Evolutionary conservation across 2,888 invertebrate species (phyloP).

Genomic region (Thelaira solivaga): DNA sequence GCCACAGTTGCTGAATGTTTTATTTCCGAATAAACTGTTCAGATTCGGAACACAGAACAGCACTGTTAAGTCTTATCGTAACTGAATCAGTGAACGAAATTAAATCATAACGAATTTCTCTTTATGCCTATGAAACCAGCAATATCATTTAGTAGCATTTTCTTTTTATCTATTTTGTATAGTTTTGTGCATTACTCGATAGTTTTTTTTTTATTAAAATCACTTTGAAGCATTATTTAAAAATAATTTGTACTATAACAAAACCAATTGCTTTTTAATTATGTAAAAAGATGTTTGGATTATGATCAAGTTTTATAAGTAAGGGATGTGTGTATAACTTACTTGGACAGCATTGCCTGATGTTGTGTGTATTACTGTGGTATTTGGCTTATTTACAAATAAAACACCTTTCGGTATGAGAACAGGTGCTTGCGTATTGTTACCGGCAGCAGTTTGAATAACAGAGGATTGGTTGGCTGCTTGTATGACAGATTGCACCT

Average conservation of each 20-base stretch:
- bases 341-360: constrained; percentile 85
- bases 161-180: no score
- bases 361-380: constrained; percentile 93
- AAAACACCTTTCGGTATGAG: constrained; percentile 93
- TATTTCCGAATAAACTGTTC: no score
- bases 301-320: not conserved
- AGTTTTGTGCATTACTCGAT: no score
- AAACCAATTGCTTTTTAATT: constrained; percentile 16
- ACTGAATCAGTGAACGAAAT: no score
- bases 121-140: no score
- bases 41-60: no score
- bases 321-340: constrained; percentile 66
- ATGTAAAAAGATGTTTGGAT: not conserved
- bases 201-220: no score
- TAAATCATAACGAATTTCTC: no score
- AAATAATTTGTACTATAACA: not conserved
- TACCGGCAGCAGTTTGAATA: constrained; percentile 94
- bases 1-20: no score
- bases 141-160: no score
- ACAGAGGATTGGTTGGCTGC: constrained; percentile 96
- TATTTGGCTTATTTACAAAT: constrained; percentile 92
- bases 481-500: constrained; percentile 92
- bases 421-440: constrained; percentile 88
- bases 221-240: constrained; percentile 20
- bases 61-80: no score